These are phyloP conservation scores for Acanthoscelides obtectus DNA, from an alignment of 2,888 invertebrate genomes.

Conservation along the genomic window DNA sequence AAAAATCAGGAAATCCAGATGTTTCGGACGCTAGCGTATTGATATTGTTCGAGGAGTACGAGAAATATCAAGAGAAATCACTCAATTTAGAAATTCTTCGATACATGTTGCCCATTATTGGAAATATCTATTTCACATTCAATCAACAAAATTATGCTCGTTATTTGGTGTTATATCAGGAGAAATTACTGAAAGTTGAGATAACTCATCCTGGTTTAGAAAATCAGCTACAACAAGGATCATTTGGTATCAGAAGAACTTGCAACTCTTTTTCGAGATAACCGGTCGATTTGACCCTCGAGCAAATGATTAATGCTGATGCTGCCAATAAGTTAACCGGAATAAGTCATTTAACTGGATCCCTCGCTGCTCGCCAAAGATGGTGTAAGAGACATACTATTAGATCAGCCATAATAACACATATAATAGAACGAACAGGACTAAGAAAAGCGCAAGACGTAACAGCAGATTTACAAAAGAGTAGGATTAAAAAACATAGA, in stretches of 20 bases:
- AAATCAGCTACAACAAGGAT: neutral
- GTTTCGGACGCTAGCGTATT: too few relatives aligned
- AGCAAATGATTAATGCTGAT: constrained; percentile 30
- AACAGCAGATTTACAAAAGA: too few relatives aligned
- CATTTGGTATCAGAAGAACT: constrained; percentile 2
- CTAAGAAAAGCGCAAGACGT: too few relatives aligned
- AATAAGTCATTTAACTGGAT: constrained; percentile 4
- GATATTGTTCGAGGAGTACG: neutral
- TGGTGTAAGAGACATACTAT: constrained; percentile 13
- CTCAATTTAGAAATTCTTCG: constrained; percentile 10
- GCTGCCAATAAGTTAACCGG: constrained; percentile 5
- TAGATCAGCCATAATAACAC: constrained; percentile 1
- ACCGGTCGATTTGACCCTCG: constrained; percentile 16
- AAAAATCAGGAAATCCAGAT: too few relatives aligned
- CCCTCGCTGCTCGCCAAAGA: constrained; percentile 8
- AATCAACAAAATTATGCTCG: neutral
- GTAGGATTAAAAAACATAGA: too few relatives aligned
- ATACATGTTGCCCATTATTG: constrained; percentile 8
- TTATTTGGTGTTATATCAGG: neutral
- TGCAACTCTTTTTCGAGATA: neutral
- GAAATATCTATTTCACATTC: neutral
- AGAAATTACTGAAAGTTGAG: neutral
- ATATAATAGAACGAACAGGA: neutral
- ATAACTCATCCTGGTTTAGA: neutral
- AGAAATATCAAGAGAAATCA: neutral